Percentiles rank a stretch among this genome's conserved stretches.
Evolutionary conservation across 2,113 vertebrate species (phyloP).

Genomic region (Prolemur simus): DNA sequence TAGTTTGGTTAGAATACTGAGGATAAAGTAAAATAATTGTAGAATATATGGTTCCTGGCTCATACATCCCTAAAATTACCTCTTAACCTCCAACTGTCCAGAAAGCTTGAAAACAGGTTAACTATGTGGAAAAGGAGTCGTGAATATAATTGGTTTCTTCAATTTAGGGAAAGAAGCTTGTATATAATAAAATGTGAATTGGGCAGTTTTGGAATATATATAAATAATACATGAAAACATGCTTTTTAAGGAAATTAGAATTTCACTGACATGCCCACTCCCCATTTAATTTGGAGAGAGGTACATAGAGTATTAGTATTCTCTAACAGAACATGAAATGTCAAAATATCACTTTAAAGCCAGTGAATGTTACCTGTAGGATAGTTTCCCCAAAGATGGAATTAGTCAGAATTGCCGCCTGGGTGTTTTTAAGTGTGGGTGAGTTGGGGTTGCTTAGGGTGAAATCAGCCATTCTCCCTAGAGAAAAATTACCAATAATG

Average conservation of each 20-base stretch:
- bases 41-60: neutral
- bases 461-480: neutral
- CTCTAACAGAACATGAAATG: neutral
- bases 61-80: neutral
- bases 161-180: neutral
- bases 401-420: neutral
- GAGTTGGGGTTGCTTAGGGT: neutral
- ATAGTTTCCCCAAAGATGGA: neutral
- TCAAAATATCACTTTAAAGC: neutral
- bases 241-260: neutral
- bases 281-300: neutral
- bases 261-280: neutral
- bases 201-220: neutral
- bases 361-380: neutral
- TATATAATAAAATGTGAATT: neutral
- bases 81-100: neutral
- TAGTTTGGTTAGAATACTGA: neutral
- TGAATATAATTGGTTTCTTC: neutral
- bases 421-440: neutral
- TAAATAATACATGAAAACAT: neutral
- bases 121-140: neutral
- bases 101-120: neutral
- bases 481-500: neutral
- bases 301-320: neutral
- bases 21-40: neutral